Percentiles rank a stretch among this genome's conserved stretches.
Evolutionary conservation across 2,113 vertebrate species (phyloP).

Genomic region (Ptilonorhynchus violaceus): DNA sequence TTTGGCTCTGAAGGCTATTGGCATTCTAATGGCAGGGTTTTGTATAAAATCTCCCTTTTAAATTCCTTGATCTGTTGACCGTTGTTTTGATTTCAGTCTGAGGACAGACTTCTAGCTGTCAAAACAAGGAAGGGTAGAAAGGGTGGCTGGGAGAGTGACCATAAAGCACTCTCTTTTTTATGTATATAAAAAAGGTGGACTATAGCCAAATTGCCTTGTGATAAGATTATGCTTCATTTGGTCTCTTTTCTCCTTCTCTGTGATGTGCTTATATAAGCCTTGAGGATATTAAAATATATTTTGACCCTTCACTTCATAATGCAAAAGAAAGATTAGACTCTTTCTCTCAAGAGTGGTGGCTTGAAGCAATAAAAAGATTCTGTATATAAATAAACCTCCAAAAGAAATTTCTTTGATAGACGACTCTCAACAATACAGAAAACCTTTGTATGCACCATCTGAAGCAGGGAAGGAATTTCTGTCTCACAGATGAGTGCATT

Average conservation of each 20-base stretch:
- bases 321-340: not conserved
- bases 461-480: constrained; percentile 18
- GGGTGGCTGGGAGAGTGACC: not conserved
- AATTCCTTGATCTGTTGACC: not conserved
- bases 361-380: not conserved
- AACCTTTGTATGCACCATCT: not conserved
- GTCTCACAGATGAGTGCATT: not conserved
- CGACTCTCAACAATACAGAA: not conserved
- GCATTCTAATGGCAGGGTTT: not conserved
- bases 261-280: constrained; percentile 7
- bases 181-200: not conserved
- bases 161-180: not conserved
- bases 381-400: constrained; percentile 10
- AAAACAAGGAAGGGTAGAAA: not conserved
- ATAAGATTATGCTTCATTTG: constrained; percentile 36
- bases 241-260: not conserved
- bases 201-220: not conserved
- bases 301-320: constrained; percentile 12
- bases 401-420: constrained; percentile 5
- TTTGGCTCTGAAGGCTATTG: not conserved
- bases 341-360: not conserved
- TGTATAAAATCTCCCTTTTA: not conserved
- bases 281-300: constrained; percentile 44
- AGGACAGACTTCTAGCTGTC: not conserved
- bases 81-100: constrained; percentile 11